Evolutionary conservation across 2,888 invertebrate genomes (phyloP).

Genomic region (Fragum sueziense): DNA sequence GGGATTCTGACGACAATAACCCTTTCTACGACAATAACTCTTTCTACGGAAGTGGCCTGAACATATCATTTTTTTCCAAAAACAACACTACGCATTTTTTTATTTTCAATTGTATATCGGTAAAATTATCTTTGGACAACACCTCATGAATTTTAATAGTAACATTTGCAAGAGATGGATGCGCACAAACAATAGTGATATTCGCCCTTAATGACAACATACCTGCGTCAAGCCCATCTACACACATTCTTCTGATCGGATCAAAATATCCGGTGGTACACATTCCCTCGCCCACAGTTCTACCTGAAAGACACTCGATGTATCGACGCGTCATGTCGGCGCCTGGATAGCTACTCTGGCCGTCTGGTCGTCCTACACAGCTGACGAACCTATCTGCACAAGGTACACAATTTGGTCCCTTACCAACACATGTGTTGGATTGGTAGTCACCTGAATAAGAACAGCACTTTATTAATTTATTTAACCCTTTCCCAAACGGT

Average conservation of each 20-base stretch:
- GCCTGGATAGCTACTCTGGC: constrained; percentile 64
- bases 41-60: no score
- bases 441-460: constrained; percentile 70
- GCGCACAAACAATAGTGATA: no score
- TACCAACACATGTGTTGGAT: constrained; percentile 54
- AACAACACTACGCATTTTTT: no score
- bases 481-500: no score
- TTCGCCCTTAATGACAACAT: neutral
- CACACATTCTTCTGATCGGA: constrained; percentile 53
- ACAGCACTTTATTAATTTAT: no score
- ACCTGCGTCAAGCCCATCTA: constrained; percentile 61
- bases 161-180: no score
- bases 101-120: no score
- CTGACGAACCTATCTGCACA: constrained; percentile 62
- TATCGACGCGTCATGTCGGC: constrained; percentile 60
- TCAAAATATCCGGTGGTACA: constrained; percentile 61
- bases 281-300: constrained; percentile 59
- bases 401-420: constrained; percentile 56
- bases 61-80: no score
- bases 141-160: no score
- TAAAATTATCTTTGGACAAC: no score
- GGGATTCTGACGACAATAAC: no score
- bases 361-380: constrained; percentile 62
- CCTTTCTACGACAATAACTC: no score
- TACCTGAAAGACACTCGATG: constrained; percentile 56